Conservation (phyloP, 2,888 invertebrate genomes). For the Sarcophaga rosellei region DNA sequence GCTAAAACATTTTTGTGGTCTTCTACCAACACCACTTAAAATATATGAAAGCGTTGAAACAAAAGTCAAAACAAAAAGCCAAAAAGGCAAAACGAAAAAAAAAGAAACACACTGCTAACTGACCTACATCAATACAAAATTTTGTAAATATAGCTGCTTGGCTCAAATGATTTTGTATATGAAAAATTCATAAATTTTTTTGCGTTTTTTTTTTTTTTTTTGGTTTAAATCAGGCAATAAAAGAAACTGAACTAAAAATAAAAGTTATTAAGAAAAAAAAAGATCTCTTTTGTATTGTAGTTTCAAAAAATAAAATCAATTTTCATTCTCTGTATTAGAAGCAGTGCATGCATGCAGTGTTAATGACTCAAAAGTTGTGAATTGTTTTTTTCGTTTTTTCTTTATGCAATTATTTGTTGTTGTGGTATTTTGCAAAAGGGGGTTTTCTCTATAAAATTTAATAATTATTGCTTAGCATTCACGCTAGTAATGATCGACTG, state of each 20-base stretch:
- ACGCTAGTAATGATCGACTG: no score
- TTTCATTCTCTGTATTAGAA: conserved; percentile 9
- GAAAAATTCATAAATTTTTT: no score
- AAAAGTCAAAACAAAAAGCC: background rate
- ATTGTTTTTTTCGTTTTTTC: background rate
- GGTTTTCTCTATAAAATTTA: background rate
- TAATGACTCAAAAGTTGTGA: conserved; percentile 40
- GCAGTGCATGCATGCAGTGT: background rate
- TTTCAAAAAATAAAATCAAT: conserved; percentile 11
- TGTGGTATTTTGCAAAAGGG: conserved; percentile 35
- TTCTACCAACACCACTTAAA: background rate
- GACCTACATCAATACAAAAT: conserved; percentile 61
- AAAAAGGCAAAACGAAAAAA: conserved; percentile 7
- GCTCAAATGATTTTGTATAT: no score
- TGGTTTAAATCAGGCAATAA: conserved; percentile 15
- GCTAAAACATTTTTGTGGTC: conserved; percentile 2
- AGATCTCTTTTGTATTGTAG: background rate
- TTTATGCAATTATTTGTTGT: background rate
- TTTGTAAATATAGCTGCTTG: background rate
- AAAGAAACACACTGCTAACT: conserved; percentile 47
- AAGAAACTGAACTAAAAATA: conserved; percentile 18
- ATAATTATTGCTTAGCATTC: no score
- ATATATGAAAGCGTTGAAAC: no score
- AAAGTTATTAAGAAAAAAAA: background rate
- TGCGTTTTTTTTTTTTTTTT: background rate